Base-by-base conservation (phyloP, 2,113 vertebrate species). In the Prionailurus viverrinus region DNA sequence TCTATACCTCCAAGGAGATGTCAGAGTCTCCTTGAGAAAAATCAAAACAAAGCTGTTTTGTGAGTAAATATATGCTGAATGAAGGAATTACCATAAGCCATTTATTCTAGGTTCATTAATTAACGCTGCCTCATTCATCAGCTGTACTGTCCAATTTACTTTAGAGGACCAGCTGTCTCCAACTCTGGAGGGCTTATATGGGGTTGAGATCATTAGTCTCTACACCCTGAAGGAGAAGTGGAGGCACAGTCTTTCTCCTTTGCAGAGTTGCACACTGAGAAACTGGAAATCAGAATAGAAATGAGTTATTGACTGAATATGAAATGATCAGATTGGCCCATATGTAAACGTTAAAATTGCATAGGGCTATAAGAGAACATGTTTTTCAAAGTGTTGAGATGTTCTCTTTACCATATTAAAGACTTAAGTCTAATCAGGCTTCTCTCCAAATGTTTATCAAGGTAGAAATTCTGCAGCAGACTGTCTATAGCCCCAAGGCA, bases 121-220 rank as follows among this genome's bases (percentile, higher is more conserved):
- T 91, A 93, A 85, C 39, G 39, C 39, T 33, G 27, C 79, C 78
- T 96, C 92, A 89, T 96, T 83, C 96, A 92, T 97, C 92, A 97
- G 78, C 73, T 16, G 16, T 14, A 48, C 8, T 82, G 90, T 66
- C 86, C 93, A 96, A 84, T 96, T 93, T 91, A 45, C 95, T 96
- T 89, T 65, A 92, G n/a, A 81, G 36, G 83, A 88, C 74, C 31
- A 15, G 45, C 87, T 89, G 78, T 74, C 90, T 89, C 81, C 90
- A 71, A 66, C 85, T 61, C 92, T 65, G 36, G 65, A 93, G 65
- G 23, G 66, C 55, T 73, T 51, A 19, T 21, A 53, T 14, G 7
- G 8, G 58, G 31, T 33, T 81, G 41, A 86, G 39, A 21, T 82
- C n/a, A 95, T 93, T 85, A 31, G 69, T 79, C 36, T 68, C 86